phyloP scores from a whole-genome alignment of 2,888 invertebrate genomes.

The Spilarctia lutea region DNA sequence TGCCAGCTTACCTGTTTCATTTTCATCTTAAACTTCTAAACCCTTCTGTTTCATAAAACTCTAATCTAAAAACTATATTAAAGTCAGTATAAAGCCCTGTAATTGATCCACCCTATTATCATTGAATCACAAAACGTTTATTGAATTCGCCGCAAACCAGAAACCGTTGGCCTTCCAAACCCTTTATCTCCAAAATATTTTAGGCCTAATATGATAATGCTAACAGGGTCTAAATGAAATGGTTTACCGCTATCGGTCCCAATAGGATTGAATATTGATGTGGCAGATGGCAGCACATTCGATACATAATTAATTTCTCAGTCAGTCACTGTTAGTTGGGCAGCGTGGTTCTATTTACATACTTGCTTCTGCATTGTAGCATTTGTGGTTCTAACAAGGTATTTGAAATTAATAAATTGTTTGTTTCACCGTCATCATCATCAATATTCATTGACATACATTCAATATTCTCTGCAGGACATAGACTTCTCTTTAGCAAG shows the following conservation, averaged over 20 bases:
- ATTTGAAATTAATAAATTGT: neutral
- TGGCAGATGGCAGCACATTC: slow-evolving; percentile 80
- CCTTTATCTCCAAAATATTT: slow-evolving; percentile 30
- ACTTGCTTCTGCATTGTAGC: slow-evolving; percentile 24
- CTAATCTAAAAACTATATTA: slow-evolving; percentile 3
- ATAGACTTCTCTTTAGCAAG: no score
- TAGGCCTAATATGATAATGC: slow-evolving; percentile 49
- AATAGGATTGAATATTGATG: slow-evolving; percentile 84
- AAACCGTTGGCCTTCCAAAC: slow-evolving; percentile 28
- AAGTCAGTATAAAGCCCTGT: slow-evolving; percentile 30
- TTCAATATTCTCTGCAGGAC: no score
- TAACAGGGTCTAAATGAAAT: slow-evolving; percentile 54
- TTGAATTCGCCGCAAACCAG: slow-evolving; percentile 48
- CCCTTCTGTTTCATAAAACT: neutral
- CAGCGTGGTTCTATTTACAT: slow-evolving; percentile 48
- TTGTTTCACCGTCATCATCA: no score
- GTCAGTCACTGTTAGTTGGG: slow-evolving; percentile 60
- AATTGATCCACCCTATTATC: slow-evolving; percentile 45
- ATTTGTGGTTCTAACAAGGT: neutral
- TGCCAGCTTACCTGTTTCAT: neutral
- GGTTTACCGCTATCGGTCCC: slow-evolving; percentile 65
- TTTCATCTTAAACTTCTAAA: neutral
- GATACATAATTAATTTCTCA: slow-evolving; percentile 82
- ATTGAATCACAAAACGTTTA: slow-evolving; percentile 49
- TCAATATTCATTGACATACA: no score